Evolutionary conservation across 35 echinoderm and acorn worm genomes (phyloP).

Genomic region (Amphiura filiformis): DNA sequence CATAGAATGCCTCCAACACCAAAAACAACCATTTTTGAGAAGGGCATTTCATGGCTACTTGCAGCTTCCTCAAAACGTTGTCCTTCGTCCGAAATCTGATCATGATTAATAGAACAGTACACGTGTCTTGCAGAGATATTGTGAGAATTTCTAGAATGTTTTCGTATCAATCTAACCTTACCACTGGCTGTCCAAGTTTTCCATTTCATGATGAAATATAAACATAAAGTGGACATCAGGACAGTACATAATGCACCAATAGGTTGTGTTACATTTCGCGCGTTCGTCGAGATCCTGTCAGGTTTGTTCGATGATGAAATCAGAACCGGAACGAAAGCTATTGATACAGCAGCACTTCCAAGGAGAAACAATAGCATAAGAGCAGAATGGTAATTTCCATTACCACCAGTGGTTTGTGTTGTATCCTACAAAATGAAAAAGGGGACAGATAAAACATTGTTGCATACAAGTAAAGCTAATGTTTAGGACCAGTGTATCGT

Average conservation of each 20-base stretch:
- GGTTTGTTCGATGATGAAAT: not conserved
- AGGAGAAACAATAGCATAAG: not conserved
- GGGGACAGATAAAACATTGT: too few relatives aligned
- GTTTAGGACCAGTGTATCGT: too few relatives aligned
- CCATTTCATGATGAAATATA: not conserved
- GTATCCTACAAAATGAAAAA: too few relatives aligned
- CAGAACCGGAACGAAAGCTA: not conserved
- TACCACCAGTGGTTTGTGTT: not conserved
- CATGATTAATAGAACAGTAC: not conserved
- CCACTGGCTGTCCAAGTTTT: not conserved
- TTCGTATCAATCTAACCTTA: not conserved
- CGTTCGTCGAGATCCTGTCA: not conserved
- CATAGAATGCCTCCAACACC: not conserved
- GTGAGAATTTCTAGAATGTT: not conserved
- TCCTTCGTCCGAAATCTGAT: not conserved
- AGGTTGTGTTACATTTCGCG: not conserved
- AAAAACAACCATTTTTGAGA: not conserved
- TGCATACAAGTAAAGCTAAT: too few relatives aligned
- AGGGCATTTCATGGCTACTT: not conserved
- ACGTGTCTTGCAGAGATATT: not conserved
- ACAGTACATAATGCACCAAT: not conserved
- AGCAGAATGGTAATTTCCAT: not conserved
- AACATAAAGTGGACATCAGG: not conserved
- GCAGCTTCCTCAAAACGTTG: not conserved
- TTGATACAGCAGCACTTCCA: not conserved